These are phyloP conservation scores for Phainopepla nitens DNA, from an alignment of 2,113 vertebrate species.

Conservation along the genomic window DNA sequence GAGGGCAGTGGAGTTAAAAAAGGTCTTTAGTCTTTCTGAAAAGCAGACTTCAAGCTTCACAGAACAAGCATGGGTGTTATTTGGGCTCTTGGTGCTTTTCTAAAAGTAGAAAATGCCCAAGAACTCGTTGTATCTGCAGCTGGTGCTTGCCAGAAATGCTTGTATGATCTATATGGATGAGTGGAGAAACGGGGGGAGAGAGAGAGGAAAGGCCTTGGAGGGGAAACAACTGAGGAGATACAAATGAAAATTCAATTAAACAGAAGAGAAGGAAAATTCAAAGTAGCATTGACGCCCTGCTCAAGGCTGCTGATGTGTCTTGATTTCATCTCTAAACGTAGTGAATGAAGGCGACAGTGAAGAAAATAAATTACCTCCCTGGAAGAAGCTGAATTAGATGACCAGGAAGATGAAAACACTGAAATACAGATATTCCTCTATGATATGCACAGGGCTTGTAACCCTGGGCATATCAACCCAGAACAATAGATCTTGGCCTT, in stretches of 20 bases:
- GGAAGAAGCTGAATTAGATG: not conserved
- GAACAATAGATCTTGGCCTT: not conserved
- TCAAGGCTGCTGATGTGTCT: not conserved
- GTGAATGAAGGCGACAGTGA: not conserved
- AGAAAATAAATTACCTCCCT: not conserved
- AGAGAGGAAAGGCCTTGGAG: not conserved
- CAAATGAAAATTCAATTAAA: constrained; percentile 58
- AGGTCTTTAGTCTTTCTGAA: not conserved
- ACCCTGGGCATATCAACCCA: not conserved
- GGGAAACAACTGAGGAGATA: constrained; percentile 10
- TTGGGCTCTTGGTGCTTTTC: constrained; percentile 42
- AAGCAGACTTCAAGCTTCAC: not conserved
- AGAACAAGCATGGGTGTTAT: not conserved
- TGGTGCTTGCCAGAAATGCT: constrained; percentile 51
- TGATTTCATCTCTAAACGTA: not conserved
- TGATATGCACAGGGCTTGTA: not conserved
- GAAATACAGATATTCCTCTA: not conserved
- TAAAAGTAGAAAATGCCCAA: constrained; percentile 55
- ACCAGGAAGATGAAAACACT: not conserved
- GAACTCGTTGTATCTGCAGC: constrained; percentile 35
- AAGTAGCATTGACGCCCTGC: not conserved
- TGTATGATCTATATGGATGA: constrained; percentile 23
- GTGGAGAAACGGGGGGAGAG: not conserved
- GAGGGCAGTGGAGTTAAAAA: not conserved
- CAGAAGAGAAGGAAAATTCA: constrained; percentile 19